A percentile compares a stretch with the other conserved stretches of the same genome.
These are phyloP conservation scores for Agrilus mali DNA, from an alignment of 2,888 invertebrate genomes.

Conservation along the genomic window DNA sequence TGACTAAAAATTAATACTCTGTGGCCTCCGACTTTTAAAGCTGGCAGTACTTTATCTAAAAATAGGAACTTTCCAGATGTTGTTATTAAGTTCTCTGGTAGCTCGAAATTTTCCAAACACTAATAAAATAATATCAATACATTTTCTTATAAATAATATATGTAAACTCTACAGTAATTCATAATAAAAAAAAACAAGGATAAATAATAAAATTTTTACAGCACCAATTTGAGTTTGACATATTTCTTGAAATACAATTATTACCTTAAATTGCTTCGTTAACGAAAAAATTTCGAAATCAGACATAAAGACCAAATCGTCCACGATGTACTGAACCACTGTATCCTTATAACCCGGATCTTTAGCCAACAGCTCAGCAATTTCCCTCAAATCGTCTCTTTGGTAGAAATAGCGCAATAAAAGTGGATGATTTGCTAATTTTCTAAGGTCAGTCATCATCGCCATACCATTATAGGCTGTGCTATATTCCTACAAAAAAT, in stretches of 20 bases:
- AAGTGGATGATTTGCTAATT: conserved; percentile 88
- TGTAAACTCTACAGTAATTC: too few relatives aligned
- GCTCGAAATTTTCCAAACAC: conserved; percentile 46
- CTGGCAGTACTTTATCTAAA: conserved; percentile 65
- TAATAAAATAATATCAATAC: conserved; percentile 23
- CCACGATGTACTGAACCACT: conserved; percentile 65
- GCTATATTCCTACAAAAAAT: conserved; percentile 24
- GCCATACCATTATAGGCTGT: conserved; percentile 54
- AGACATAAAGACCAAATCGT: conserved; percentile 77
- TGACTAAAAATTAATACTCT: conserved; percentile 91
- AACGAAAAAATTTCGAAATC: conserved; percentile 86
- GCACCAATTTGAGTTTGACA: background rate
- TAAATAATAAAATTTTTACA: too few relatives aligned
- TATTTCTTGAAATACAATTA: conserved; percentile 7
- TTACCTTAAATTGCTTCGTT: conserved; percentile 52
- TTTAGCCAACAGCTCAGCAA: conserved; percentile 56
- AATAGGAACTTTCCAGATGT: conserved; percentile 79
- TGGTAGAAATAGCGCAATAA: conserved; percentile 64
- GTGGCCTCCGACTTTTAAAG: conserved; percentile 59
- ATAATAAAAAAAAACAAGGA: too few relatives aligned
- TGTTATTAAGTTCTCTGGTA: conserved; percentile 59
- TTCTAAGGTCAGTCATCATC: conserved; percentile 89
- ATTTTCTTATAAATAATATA: background rate
- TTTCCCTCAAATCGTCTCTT: conserved; percentile 46
- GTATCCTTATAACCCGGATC: conserved; percentile 63